These are phyloP conservation scores for Hesperophylax magnus DNA, from an alignment of 1,140 invertebrate genomes.

Conservation along the genomic window DNA sequence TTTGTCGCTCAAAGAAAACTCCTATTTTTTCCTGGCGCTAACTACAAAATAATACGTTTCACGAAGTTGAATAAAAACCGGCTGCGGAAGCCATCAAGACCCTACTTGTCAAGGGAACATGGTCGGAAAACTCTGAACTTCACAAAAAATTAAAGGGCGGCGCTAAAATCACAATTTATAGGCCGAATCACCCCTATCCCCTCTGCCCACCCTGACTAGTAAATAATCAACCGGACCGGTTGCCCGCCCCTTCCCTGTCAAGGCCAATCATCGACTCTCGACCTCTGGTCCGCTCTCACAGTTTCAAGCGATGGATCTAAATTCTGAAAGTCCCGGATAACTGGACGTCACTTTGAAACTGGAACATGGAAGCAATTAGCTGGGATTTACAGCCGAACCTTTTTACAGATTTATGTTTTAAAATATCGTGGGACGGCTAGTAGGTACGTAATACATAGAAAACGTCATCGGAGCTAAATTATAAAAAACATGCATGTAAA, in stretches of 20 bases:
- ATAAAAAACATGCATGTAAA: no score
- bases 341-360: no score
- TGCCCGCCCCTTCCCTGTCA: slow-evolving; percentile 20
- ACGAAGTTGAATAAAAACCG: neutral
- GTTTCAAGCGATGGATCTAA: no score
- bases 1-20: neutral
- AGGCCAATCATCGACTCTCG: neutral
- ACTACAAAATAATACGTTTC: no score
- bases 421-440: no score
- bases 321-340: no score
- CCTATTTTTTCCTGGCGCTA: neutral
- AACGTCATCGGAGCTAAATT: no score
- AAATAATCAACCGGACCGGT: neutral
- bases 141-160: slow-evolving; percentile 22
- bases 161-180: slow-evolving; percentile 21
- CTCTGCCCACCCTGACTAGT: neutral
- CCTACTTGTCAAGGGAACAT: neutral
- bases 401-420: no score
- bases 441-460: no score
- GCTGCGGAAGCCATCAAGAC: neutral
- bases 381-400: no score
- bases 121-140: neutral
- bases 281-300: neutral
- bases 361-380: no score
- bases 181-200: neutral